These are phyloP conservation scores for Hoplodrina ambigua DNA, from an alignment of 2,888 invertebrate genomes.

Conservation along the genomic window DNA sequence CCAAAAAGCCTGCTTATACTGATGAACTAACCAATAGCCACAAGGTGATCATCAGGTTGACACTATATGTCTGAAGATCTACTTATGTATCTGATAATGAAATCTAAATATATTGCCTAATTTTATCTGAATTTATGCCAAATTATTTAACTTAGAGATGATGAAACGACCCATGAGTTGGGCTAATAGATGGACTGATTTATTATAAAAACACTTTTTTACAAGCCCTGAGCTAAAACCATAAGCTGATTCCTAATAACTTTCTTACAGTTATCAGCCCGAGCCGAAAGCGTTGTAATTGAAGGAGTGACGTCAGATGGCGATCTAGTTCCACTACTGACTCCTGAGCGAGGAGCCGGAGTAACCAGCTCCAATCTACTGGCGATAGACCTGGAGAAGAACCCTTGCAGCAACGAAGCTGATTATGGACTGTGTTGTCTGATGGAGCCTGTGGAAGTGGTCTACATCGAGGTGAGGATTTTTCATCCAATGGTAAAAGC, in stretches of 20 bases:
- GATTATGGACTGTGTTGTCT: conserved; percentile 92
- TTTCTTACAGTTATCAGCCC: conserved; percentile 88
- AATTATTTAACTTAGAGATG: too few species aligned
- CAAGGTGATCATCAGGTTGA: neutral
- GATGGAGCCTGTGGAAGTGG: conserved; percentile 93
- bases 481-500: neutral
- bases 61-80: too few species aligned
- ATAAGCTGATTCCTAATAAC: neutral
- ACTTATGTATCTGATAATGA: too few species aligned
- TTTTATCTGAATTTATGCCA: too few species aligned
- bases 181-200: too few species aligned
- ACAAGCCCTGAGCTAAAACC: too few species aligned
- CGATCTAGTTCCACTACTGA: conserved; percentile 92
- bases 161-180: too few species aligned
- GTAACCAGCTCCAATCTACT: conserved; percentile 93
- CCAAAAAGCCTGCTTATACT: neutral
- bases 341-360: conserved; percentile 82
- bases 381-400: conserved; percentile 93
- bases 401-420: conserved; percentile 92
- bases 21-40: neutral
- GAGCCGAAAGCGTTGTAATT: conserved; percentile 94
- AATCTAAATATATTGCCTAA: too few species aligned
- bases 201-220: too few species aligned
- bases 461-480: conserved; percentile 93
- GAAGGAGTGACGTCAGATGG: conserved; percentile 94